Evolutionary conservation across 2,888 invertebrate genomes (phyloP), one percentile per base, ranked within the genome.

Genomic region (Bombylius discolor): DNA sequence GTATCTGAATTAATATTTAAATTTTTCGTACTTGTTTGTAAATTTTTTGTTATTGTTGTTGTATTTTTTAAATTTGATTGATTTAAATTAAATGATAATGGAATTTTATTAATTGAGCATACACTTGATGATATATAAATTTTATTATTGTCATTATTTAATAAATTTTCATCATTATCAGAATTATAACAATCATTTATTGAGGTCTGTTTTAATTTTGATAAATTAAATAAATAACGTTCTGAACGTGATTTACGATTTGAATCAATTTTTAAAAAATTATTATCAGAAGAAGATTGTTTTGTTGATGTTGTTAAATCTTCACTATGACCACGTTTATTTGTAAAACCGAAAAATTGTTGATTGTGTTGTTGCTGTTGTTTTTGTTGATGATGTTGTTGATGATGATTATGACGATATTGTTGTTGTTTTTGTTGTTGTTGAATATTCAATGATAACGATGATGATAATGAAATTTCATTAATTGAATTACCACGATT

Each of bases 131-230:
- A 44, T 32, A 52, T 57, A 13, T 52, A n/a, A 14, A 13, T 32
- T 32, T 55, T 55, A 9, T 71, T 72, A 70, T 71, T 71, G 67
- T 72, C 71, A 59, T 68, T 68, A 59, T 68, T 68, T 61, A 69
- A 68, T 64, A 70, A 68, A 56, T 65, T 65, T 58, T 72, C 71
- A 55, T 72, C 72, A 61, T 72, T 67, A 50, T 72, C 67, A 47
- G 66, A 66, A 51, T 64, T 62, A 57, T 64, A 65, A 62, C 60
- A 71, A 51, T 70, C 71, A 54, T 65, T 70, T 6, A 73, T 73
- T 44, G 73, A 71, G 49, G 70, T 73, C 60, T 73, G 72, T 55
- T 72, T 71, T 13, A 73, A 66, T 55, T 69, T 68, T 23, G 71
- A 70, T 57, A 67, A 60, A 23, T 65, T 66, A 51, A 70, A 67